Evolutionary conservation across 2,888 invertebrate species (phyloP), one percentile per base, ranked within the genome.

Genomic region (Zygaena filipendulae): DNA sequence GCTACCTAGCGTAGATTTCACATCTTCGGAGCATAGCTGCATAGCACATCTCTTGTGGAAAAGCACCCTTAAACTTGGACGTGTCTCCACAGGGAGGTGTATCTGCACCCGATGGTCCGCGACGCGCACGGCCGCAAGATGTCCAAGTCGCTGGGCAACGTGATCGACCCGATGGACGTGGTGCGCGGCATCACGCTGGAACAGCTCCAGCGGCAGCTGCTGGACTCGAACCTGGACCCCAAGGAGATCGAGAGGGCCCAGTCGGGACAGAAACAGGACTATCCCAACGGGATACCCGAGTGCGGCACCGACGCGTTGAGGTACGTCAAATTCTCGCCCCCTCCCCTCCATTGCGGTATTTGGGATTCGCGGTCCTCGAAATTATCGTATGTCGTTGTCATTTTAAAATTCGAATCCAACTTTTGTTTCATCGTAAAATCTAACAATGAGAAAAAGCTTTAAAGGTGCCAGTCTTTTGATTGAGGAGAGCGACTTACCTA

Each of bases 51-150:
- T n/a, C n/a, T n/a, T n/a, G n/a, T n/a, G n/a, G n/a, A n/a, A n/a
- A n/a, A n/a, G n/a, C n/a, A n/a, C n/a, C n/a, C n/a, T n/a, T n/a
- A n/a, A n/a, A n/a, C n/a, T n/a, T n/a, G n/a, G n/a, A n/a, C n/a
- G n/a, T n/a, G n/a, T n/a, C n/a, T n/a, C n/a, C n/a, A n/a, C 51
- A 87, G 88, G 42, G 90, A 95, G 74, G 87, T 99, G 1, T 94
- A 95, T 54, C 82, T 99, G 8, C 99, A 99, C 70, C 96, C 98
- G 0, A 94, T 99, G 85, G 91, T 99, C 2, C 87, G 99, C 29
- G 99, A 99, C 70, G 94, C 97, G 0, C 96, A 97, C 60, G 99
- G 99, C 1, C 86, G 97, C 29, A 99, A 99, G 79, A 99, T 99
- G 99, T 97, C 96, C 44, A 99, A 99, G 64, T 97, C 97, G 1